These are phyloP conservation scores for Bombus sylvicola DNA, from an alignment of 1,140 invertebrate species.

Conservation along the genomic window DNA sequence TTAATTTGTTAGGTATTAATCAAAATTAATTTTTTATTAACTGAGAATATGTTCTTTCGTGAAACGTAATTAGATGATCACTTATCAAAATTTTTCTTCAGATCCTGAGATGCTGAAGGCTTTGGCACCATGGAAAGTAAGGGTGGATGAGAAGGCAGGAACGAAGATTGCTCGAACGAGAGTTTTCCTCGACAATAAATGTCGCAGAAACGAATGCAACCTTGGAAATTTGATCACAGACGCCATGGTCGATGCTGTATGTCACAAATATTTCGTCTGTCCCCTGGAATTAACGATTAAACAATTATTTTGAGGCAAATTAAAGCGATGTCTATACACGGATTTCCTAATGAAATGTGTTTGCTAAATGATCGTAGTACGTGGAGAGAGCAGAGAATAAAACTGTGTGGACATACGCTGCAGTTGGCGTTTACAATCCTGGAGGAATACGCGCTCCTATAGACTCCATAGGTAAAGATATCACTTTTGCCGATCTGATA, in stretches of 20 bases:
- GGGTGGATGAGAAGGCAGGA: slow-evolving; percentile 84
- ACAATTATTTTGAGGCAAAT: not conserved
- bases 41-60: not conserved
- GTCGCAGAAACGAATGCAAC: slow-evolving; percentile 87
- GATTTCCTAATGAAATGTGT: not conserved
- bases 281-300: not conserved
- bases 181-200: slow-evolving; percentile 84
- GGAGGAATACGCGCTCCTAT: slow-evolving; percentile 87
- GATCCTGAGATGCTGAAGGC: slow-evolving; percentile 82
- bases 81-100: slow-evolving; percentile 48
- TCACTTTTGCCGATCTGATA: slow-evolving; percentile 87
- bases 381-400: slow-evolving; percentile 72
- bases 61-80: not conserved
- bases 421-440: slow-evolving; percentile 87
- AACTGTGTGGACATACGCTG: slow-evolving; percentile 86
- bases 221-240: slow-evolving; percentile 90
- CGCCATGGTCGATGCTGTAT: slow-evolving; percentile 86
- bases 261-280: slow-evolving; percentile 45
- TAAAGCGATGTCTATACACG: not conserved
- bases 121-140: slow-evolving; percentile 84
- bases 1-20: too few relatives aligned
- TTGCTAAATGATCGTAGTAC: slow-evolving; percentile 69
- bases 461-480: slow-evolving; percentile 82
- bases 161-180: slow-evolving; percentile 84
- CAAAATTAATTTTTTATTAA: not conserved